A percentile compares a stretch with the other conserved stretches of the same genome.
phyloP scores from a whole-genome alignment of 1,140 invertebrate species.

The Zaprionus ornatus region DNA sequence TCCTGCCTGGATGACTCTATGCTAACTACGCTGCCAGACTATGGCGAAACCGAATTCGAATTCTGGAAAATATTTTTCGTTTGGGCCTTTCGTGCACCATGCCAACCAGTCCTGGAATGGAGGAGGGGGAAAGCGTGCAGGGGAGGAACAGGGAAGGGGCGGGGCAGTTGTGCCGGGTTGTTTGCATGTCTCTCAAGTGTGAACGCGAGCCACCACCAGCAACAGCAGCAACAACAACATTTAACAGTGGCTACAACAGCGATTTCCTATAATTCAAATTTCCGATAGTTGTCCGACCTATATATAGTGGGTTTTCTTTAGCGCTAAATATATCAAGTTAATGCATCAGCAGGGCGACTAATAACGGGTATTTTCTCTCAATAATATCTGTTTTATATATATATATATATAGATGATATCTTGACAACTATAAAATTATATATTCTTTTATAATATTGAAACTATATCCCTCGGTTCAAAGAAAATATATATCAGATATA shows the following conservation, averaged over 20 bases:
- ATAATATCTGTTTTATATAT: too few species aligned
- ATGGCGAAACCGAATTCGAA: constrained; percentile 1
- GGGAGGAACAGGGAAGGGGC: background rate
- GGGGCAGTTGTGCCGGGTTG: constrained; percentile 24
- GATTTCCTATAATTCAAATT: background rate
- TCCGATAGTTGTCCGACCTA: background rate
- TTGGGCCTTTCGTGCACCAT: constrained; percentile 77
- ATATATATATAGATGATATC: too few species aligned
- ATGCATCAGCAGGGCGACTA: too few species aligned
- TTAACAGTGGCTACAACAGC: constrained; percentile 33
- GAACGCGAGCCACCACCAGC: constrained; percentile 29
- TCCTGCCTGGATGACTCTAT: constrained; percentile 4
- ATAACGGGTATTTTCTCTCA: too few species aligned
- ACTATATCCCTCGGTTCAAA: too few species aligned
- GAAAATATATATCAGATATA: too few species aligned
- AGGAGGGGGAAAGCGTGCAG: background rate
- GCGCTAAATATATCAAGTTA: background rate
- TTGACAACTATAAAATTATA: too few species aligned
- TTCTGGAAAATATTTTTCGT: constrained; percentile 73
- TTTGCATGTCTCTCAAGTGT: constrained; percentile 55
- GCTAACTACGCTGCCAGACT: background rate
- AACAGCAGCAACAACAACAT: background rate
- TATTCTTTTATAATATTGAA: too few species aligned
- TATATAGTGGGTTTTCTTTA: background rate
- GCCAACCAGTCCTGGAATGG: constrained; percentile 54